Evolutionary conservation across 2,113 vertebrate species (phyloP), one percentile per base, ranked within the genome.

Genomic region (Indicator maculatus): DNA sequence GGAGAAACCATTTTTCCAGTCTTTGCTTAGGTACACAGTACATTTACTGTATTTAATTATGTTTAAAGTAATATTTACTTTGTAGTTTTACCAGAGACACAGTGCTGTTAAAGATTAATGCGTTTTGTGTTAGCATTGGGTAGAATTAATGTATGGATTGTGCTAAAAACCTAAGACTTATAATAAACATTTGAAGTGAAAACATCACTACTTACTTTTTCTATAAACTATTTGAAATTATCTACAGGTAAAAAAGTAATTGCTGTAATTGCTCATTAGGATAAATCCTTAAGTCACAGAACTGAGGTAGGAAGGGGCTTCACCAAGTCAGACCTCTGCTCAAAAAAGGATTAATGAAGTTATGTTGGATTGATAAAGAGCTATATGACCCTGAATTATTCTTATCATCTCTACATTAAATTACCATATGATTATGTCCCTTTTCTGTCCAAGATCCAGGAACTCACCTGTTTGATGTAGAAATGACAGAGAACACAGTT

Each of bases 31-130:
- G 18, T 6, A 56, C 38, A 79, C 13, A 56, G 9, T 53, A 21
- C 6, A 52, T 65, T 69, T 69, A 53, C 11, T 84, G 11, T 45
- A 36, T 76, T 76, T 60, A 86, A 79, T 90, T 80, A 21, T 86
- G 30, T 86, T 86, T 86, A 73, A 80, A 86, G 30, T 73, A 83
- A 80, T 88, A 61, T 80, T 93, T 93, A 69, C 31, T 92, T 83
- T 72, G 56, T 28, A 65, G 19, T 77, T 90, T 90, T 45, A 77
- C 21, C 33, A 70, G 61, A 80, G 44, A 83, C 26, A 59, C 5
- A 47, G 7, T 12, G 8, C 11, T 86, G 18, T 45, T 86, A 71
- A 82, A 92, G 47, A 64, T 75, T 72, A 86, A 90, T 67, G n/a
- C 1, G 59, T 88, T 72, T 71, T 36, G n/a, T 79, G 12, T n/a